Base-by-base conservation (phyloP, 2,888 invertebrate species). In the Drymonia ruficornis region DNA sequence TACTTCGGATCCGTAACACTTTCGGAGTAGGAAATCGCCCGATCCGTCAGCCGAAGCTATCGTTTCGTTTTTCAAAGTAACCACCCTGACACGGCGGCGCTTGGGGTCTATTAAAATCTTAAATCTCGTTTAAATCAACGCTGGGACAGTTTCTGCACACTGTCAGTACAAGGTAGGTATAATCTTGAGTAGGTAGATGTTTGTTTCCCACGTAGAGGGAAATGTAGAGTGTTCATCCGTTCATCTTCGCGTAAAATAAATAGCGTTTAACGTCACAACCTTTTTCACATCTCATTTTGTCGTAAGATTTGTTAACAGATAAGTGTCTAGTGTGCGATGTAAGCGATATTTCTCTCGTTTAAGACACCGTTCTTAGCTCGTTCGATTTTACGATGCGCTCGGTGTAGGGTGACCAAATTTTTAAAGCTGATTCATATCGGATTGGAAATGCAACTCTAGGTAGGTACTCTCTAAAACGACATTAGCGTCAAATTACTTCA, bases 241-340 rank as follows among this genome's bases (percentile, higher is more conserved):
- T 5, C 3, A 36, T 13, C n/a, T 5, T 7, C 28, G 7, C 28
- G 28, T 28, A 28, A 31, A 23, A 23, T 23, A 23, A 6, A 23
- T 23, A 23, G 23, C 31, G 2, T n/a, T 36, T n/a, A n/a, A 3
- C 36, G 36, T 36, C 36, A 36, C 36, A 36, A n/a, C n/a, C 5
- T 13, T 36, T 36, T 36, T 36, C 36, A 40, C 40, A 16, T 16
- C 9, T 40, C 40, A 40, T 40, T 40, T 12, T 19, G 43, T 43
- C 43, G 45, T 34, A 48, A 57, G 61, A 61, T 31, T 23, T 40
- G 48, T 49, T 45, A 5, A 8, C 36, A 46, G 68, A 65, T 67
- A 58, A 54, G 49, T 19, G 28, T 12, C 9, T 55, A 67, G 64
- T 60, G 31, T 52, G 46, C 53, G 29, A 44, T 57, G 29, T 42